These are phyloP conservation scores for Sicus ferrugineus DNA, from an alignment of 2,888 invertebrate species.

Conservation along the genomic window DNA sequence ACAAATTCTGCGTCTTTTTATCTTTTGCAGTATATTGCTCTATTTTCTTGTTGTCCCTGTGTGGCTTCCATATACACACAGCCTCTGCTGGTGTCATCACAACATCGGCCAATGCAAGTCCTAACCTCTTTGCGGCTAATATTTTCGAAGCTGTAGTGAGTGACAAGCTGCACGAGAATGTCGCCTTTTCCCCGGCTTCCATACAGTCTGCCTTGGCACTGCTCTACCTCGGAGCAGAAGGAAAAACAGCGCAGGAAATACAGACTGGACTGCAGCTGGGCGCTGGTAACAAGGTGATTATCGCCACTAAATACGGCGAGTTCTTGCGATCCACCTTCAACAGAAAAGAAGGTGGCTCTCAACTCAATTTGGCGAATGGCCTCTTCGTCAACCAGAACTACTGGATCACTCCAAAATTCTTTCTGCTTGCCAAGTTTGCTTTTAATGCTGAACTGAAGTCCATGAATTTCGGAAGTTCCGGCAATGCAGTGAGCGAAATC, in stretches of 20 bases:
- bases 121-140: conserved; percentile 51
- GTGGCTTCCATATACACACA: conserved; percentile 25
- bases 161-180: conserved; percentile 44
- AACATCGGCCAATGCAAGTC: conserved; percentile 42
- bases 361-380: conserved; percentile 73
- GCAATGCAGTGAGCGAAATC: conserved; percentile 68
- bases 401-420: conserved; percentile 67
- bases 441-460: conserved; percentile 73
- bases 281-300: conserved; percentile 43
- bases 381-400: conserved; percentile 71
- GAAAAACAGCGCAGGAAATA: conserved; percentile 53
- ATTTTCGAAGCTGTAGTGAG: conserved; percentile 49
- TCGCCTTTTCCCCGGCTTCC: conserved; percentile 65
- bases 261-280: conserved; percentile 44
- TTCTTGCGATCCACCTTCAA: conserved; percentile 47
- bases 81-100: conserved; percentile 40
- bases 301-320: conserved; percentile 50
- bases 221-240: conserved; percentile 74
- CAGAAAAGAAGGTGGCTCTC: conserved; percentile 32
- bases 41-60: not conserved
- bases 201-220: conserved; percentile 76
- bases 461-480: conserved; percentile 69
- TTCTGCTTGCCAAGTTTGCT: conserved; percentile 68
- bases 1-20: not conserved
- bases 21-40: not conserved